Evolutionary conservation across 2,113 vertebrate species (phyloP), one percentile per base, ranked within the genome.

Genomic region (Phoenicopterus ruber): DNA sequence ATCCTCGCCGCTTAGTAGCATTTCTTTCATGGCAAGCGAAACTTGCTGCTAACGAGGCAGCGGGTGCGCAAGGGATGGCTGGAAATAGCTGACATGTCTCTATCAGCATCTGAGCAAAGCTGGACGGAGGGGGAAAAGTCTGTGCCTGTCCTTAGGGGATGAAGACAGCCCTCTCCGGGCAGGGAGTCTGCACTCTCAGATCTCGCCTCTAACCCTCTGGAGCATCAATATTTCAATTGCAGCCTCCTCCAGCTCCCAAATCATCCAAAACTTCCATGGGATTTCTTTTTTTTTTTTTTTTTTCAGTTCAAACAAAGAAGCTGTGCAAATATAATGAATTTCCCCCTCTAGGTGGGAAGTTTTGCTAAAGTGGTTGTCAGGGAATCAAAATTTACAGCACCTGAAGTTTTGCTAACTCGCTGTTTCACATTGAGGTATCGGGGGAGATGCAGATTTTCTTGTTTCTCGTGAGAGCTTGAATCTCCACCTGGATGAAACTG

Each of bases 21-120:
- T 14, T 40, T 63, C 44, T 28, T 66, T 38, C 29, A 9, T 4
- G 16, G 10, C 52, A 38, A 40, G 38, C 2, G 4, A 31, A 83
- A n/a, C 13, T 19, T 19, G 29, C 54, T 8, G 72, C 42, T 44
- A 13, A 40, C 8, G 10, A 77, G 28, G 46, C 54, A 31, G n/a
- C 0, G 3, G 22, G 38, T 7, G 46, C 1, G 0, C 0, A 0
- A 32, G 21, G 28, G 32, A 4, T 50, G 70, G 19, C 1, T n/a
- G 69, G 42, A 55, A 79, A 61, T 0, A 31, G 42, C 36, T 7
- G 46, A 49, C 55, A 8, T 15, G 3, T 76, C 49, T 21, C 52
- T 44, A 13, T 6, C 44, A 26, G 50, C 38, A 11, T n/a, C 52
- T 0, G 0, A 40, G 55, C 26, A n/a, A 55, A 28, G 36, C 44